phyloP scores from a whole-genome alignment of 2,888 invertebrate species.

The Phragmatobia fuliginosa region DNA sequence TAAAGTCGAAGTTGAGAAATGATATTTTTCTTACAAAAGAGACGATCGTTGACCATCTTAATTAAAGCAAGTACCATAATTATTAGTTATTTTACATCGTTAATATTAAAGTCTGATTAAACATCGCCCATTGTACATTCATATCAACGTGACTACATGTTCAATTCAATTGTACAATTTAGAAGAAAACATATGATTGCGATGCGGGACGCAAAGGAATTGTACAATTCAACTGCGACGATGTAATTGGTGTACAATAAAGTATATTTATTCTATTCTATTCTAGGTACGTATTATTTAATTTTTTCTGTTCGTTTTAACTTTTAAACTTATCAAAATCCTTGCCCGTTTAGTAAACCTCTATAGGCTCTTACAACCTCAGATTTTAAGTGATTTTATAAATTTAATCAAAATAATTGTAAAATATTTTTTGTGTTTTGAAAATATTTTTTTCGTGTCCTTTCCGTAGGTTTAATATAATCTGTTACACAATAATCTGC shows the following conservation, averaged over 20 bases:
- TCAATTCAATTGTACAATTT: too few species aligned
- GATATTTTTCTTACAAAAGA: neutral
- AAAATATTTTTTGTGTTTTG: neutral
- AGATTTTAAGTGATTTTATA: neutral
- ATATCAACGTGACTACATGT: too few species aligned
- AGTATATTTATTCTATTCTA: too few species aligned
- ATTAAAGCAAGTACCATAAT: neutral
- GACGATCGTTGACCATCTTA: neutral
- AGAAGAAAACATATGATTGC: constrained; percentile 40
- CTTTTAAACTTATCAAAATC: neutral
- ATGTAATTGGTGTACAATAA: too few species aligned
- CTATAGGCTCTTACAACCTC: neutral
- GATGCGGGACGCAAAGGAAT: constrained; percentile 29
- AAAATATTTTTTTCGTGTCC: neutral
- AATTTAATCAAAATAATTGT: neutral
- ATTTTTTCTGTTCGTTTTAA: neutral
- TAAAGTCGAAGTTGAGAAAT: neutral
- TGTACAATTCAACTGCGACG: too few species aligned
- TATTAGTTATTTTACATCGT: neutral
- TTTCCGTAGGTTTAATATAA: constrained; percentile 6
- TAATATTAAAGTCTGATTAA: neutral
- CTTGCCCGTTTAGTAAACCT: neutral
- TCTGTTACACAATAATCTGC: constrained; percentile 25
- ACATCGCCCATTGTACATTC: too few species aligned
- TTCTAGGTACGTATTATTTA: neutral